Percentiles rank a stretch among this genome's conserved stretches.
Evolutionary conservation across 2,888 invertebrate species (phyloP).

Genomic region (Listrodromus nycthemerus): DNA sequence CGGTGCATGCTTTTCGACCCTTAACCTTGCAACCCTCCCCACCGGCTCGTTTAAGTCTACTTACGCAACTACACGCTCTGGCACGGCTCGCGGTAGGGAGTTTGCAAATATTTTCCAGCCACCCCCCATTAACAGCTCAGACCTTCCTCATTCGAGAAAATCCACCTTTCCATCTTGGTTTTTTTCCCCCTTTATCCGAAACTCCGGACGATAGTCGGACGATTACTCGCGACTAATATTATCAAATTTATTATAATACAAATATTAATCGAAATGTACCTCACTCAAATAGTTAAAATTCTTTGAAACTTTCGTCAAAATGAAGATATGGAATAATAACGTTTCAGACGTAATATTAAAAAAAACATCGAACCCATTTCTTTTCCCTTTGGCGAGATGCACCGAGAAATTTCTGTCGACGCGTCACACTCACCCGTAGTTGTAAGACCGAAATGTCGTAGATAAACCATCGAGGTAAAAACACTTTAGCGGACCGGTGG

Average conservation of each 20-base stretch:
- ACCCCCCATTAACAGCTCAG: conserved; percentile 76
- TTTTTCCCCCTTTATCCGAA: background rate
- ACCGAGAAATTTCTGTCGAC: background rate
- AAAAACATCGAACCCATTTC: too few species aligned
- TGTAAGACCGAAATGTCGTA: background rate
- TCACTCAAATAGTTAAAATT: too few species aligned
- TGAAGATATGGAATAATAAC: too few species aligned
- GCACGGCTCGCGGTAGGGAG: background rate
- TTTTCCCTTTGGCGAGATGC: background rate
- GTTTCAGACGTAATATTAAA: too few species aligned
- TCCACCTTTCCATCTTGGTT: conserved; percentile 29
- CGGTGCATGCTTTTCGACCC: conserved; percentile 32
- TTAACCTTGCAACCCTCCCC: conserved; percentile 45
- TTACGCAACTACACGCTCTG: conserved; percentile 70
- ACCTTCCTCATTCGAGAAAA: conserved; percentile 34
- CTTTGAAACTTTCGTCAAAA: too few species aligned
- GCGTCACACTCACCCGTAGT: background rate
- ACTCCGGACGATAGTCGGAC: conserved; percentile 24
- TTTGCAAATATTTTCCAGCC: conserved; percentile 71
- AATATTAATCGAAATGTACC: too few species aligned
- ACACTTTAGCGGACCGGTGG: conserved; percentile 8
- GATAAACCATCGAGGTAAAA: background rate
- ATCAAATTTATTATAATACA: background rate
- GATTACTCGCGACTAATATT: background rate
- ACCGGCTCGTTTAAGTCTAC: conserved; percentile 73